phyloP scores from a whole-genome alignment of 1,140 invertebrate species.

The Gonatopus flavifemur region DNA sequence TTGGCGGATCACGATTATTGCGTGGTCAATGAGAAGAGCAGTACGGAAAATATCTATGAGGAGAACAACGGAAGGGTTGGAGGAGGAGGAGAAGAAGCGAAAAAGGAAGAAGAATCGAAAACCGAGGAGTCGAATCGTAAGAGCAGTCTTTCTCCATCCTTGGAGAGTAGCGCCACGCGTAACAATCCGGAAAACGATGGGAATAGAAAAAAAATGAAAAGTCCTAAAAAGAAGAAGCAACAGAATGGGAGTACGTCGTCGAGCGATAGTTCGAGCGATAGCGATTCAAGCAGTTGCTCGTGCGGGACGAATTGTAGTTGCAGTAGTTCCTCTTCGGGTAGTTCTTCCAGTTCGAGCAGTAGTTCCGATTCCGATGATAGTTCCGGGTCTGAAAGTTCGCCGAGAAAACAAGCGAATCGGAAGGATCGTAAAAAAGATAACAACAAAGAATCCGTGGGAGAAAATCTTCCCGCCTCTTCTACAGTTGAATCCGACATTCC shows the following conservation, averaged over 20 bases:
- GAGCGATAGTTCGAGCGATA: constrained; percentile 73
- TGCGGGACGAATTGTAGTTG: constrained; percentile 81
- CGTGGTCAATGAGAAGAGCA: constrained; percentile 31
- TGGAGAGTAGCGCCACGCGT: constrained; percentile 1
- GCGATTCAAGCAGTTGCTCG: constrained; percentile 73
- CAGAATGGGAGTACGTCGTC: constrained; percentile 61
- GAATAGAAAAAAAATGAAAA: constrained; percentile 47
- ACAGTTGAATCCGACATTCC: constrained; percentile 24
- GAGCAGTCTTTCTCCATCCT: constrained; percentile 16
- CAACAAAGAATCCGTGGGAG: constrained; percentile 32
- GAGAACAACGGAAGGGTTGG: too few species aligned
- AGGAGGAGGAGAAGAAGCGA: constrained; percentile 23
- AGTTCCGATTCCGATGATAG: constrained; percentile 72
- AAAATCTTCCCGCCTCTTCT: too few species aligned
- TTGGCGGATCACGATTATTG: constrained; percentile 62
- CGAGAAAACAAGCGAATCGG: constrained; percentile 46
- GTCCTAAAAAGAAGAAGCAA: constrained; percentile 52
- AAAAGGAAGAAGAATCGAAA: constrained; percentile 13
- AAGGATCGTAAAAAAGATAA: constrained; percentile 50
- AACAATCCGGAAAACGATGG: constrained; percentile 14
- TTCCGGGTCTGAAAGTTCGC: constrained; percentile 60
- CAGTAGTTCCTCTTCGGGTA: constrained; percentile 64
- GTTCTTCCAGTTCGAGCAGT: constrained; percentile 66
- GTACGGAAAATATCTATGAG: too few species aligned
- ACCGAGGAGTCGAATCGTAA: constrained; percentile 16